Evolutionary conservation across 2,888 invertebrate species (phyloP).

Genomic region (Hirtodrosophila trivittata): DNA sequence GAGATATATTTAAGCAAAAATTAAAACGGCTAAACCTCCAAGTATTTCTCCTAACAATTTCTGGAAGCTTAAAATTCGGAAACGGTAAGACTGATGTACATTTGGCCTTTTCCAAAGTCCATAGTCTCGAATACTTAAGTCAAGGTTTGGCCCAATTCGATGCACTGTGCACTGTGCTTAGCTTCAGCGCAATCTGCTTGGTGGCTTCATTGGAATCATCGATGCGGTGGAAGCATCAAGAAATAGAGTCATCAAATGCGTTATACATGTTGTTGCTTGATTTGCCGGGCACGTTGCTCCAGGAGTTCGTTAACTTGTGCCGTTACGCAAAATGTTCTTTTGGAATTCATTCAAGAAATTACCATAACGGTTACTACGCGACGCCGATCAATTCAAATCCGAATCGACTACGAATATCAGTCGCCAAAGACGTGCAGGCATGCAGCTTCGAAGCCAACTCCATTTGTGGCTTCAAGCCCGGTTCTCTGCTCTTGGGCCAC

Average conservation of each 20-base stretch:
- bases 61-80: too few relatives aligned
- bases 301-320: slow-evolving; percentile 66
- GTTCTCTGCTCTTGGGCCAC: slow-evolving; percentile 19
- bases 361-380: slow-evolving; percentile 66
- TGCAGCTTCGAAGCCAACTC: slow-evolving; percentile 48
- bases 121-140: too few relatives aligned
- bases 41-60: too few relatives aligned
- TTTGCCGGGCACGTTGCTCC: slow-evolving; percentile 59
- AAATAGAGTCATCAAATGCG: slow-evolving; percentile 55
- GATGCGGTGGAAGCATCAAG: slow-evolving; percentile 6
- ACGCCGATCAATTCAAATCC: slow-evolving; percentile 22
- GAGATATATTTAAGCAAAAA: too few relatives aligned
- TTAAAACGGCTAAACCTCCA: too few relatives aligned
- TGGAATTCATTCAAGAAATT: slow-evolving; percentile 73
- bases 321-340: slow-evolving; percentile 75
- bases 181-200: slow-evolving; percentile 54
- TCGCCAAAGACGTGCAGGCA: slow-evolving; percentile 58
- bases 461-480: slow-evolving; percentile 27
- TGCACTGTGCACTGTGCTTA: background rate
- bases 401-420: slow-evolving; percentile 6
- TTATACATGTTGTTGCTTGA: slow-evolving; percentile 40
- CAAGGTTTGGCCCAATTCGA: too few relatives aligned
- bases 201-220: slow-evolving; percentile 36
- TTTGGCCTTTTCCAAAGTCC: too few relatives aligned
- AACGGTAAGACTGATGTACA: too few relatives aligned